Base-by-base conservation (phyloP, 2,113 vertebrate genomes). In the Mormyrus iriodes region DNA sequence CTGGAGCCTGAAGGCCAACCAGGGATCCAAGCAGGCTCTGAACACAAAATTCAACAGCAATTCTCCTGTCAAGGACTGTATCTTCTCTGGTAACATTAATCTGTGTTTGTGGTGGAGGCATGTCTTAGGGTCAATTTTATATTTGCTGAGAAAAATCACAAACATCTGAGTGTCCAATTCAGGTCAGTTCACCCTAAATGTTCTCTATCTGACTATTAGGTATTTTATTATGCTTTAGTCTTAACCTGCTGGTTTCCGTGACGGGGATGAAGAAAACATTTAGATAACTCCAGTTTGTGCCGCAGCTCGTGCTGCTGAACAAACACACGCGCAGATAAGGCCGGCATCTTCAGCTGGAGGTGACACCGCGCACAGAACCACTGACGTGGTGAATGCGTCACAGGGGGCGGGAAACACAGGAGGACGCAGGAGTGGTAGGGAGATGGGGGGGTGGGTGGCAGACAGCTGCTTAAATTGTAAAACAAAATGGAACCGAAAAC, bases 381-480 rank as follows among this genome's bases (percentile, higher is more conserved):
- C 39, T 31, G 51, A 73, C 42, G 24, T 21, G 46, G 39, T 2
- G 17, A 44, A 31, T 4, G 48, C 49, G 48, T 79, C 49, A 88
- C 85, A 1, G 19, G 85, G 46, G 10, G 42, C 2, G 4, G 44
- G 24, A 10, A 73, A 48, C 1, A 27, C 9, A 24, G 58, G 39
- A 10, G 51, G 39, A 5, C 24, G 46, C 31, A 19, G 39, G 53
- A n/a, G 21, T 49, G 58, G 13, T 79, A 17, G 73, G 15, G 15
- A 19, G 73, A 19, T 79, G 69, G 27, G 31, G 79, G 4, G 19
- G 35, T 19, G 51, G 51, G 35, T 8, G 27, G n/a, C 42, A 24
- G 52, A 46, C 73, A 84, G 55, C 86, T 61, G 69, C 89, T 88
- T 83, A n/a, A 61, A 83, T 65, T 58, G 31, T 35, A 83, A 51